Evolutionary conservation across 2,113 vertebrate genomes (phyloP), one percentile per base, ranked within the genome.

Genomic region (Pangasianodon hypophthalmus): DNA sequence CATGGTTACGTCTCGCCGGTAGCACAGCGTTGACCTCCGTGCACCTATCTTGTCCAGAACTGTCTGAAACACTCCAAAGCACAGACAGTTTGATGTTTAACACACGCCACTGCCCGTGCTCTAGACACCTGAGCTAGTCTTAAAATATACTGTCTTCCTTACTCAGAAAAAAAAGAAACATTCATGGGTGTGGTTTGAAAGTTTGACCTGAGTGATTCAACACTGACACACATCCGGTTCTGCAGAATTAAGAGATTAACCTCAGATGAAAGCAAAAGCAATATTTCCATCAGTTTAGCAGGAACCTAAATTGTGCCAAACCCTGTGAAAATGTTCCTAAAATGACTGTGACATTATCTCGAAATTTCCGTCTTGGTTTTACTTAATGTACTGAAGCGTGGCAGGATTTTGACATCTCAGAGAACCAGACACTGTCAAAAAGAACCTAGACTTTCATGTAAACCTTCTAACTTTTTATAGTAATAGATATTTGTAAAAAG

Each of bases 11-110:
- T 75, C 56, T 86, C 69, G 83, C 41, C 44, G 26, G 80, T 71
- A 64, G 58, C 83, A 85, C 41, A 56, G 37, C 60, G n/a, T 71
- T 87, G 84, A 88, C 89, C 91, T 88, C 32, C 41, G 44, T 86
- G 86, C 86, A 86, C 56, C 62, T 21, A n/a, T 46, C 46, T 88
- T 87, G 54, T 89, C 84, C 69, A 54, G 52, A 86, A 29, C 54
- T 19, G 54, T 88, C 82, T 46, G 52, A 85, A 90, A 85, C 69
- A 69, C 81, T 90, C 32, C 44, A 5, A 37, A 80, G 46, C 84
- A 8, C 88, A 79, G 60, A 37, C 41, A 24, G 37, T 82, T 73
- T 60, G 62, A 62, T 86, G 54, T 82, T 67, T 88, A 48, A 14
- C 60, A 87, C 14, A 48, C 41, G 19, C 73, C 37, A 54, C 52